Conservation (phyloP, 1,140 invertebrate genomes). For the Potamilus streckersoni region DNA sequence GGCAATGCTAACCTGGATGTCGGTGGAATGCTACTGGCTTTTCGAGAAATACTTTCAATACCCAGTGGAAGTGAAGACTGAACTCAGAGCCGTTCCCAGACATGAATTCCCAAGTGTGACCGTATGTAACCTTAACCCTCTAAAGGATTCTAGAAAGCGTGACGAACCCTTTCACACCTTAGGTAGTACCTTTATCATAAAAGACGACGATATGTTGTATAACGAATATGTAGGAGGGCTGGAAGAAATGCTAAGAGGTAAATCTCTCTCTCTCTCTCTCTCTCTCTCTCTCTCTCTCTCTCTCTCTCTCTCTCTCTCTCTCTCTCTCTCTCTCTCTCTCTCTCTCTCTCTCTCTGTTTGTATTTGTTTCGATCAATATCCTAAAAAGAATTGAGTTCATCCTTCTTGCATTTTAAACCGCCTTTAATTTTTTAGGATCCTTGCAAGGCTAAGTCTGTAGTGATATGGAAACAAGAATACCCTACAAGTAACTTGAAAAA, state of each 20-base stretch:
- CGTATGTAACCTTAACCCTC: slow-evolving; percentile 66
- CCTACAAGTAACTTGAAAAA: no score
- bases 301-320: no score
- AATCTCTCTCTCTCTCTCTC: not conserved
- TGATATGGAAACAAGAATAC: no score
- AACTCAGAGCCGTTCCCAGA: slow-evolving; percentile 31
- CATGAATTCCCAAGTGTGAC: slow-evolving; percentile 66
- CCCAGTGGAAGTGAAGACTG: slow-evolving; percentile 53
- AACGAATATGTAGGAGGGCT: slow-evolving; percentile 24
- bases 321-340: no score
- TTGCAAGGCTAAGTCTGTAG: no score
- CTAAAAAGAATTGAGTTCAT: no score
- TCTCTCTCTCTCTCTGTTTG: no score
- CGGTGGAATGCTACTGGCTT: slow-evolving; percentile 48
- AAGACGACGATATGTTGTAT: slow-evolving; percentile 37
- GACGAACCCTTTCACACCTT: slow-evolving; percentile 11
- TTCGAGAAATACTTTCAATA: slow-evolving; percentile 52
- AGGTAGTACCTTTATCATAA: slow-evolving; percentile 12
- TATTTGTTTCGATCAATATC: no score
- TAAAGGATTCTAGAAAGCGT: slow-evolving; percentile 26
- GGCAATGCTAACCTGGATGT: slow-evolving; percentile 39
- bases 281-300: no score
- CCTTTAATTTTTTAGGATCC: no score
- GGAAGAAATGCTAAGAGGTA: slow-evolving; percentile 15
- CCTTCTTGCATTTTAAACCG: no score